A percentile compares a stretch with the other conserved stretches of the same genome.
Evolutionary conservation across 2,113 vertebrate genomes (phyloP).

Genomic region (Ellobius talpinus): DNA sequence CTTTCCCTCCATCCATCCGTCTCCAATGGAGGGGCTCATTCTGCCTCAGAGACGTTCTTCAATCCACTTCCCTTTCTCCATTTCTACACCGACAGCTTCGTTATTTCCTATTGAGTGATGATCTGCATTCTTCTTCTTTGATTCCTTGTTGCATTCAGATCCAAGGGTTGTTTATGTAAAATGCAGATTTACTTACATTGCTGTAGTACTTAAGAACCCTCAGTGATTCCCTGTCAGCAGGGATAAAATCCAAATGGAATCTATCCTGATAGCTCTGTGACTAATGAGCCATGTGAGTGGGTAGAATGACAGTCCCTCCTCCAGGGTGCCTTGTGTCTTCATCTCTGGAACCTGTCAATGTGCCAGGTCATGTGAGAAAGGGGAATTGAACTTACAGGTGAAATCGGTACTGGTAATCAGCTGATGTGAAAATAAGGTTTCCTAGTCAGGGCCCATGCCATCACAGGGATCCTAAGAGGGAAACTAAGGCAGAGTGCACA

Average conservation of each 20-base stretch:
- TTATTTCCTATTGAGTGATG: slow-evolving; percentile 8
- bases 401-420: background rate
- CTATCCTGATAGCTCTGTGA: background rate
- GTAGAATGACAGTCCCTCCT: background rate
- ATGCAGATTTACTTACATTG: background rate
- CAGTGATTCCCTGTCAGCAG: background rate
- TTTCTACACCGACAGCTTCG: background rate
- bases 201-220: background rate
- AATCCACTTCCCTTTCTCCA: background rate
- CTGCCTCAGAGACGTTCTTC: background rate
- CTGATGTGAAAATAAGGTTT: background rate
- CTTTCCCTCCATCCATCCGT: background rate
- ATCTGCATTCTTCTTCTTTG: background rate
- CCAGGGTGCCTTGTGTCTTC: background rate
- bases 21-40: background rate
- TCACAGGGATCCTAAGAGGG: background rate
- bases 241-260: background rate
- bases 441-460: background rate
- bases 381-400: background rate
- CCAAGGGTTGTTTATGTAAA: slow-evolving; percentile 49
- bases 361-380: background rate
- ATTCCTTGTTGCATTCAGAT: background rate
- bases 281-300: background rate
- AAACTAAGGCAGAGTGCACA: background rate
- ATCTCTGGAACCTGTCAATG: background rate